Percentiles rank a stretch among this genome's conserved stretches.
Evolutionary conservation across 2,797 vertebrate species (phyloP).

Genomic region (Lophius americanus): DNA sequence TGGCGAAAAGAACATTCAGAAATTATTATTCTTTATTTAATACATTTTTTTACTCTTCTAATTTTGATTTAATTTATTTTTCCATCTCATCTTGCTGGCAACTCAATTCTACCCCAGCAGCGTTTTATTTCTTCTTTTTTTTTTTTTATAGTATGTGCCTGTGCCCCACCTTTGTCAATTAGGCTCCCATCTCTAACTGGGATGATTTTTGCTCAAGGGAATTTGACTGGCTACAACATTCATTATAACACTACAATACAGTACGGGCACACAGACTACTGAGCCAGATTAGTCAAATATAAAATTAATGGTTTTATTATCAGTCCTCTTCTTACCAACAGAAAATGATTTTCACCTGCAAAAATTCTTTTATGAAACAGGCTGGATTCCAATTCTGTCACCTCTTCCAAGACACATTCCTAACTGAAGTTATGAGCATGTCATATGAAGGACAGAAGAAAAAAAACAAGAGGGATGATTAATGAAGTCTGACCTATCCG

Average conservation of each 20-base stretch:
- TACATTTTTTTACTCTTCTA: too few relatives aligned
- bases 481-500: too few relatives aligned
- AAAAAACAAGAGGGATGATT: slow-evolving; percentile 17
- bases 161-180: slow-evolving; percentile 58
- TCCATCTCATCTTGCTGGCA: background rate
- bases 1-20: too few relatives aligned
- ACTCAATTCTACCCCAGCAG: slow-evolving; percentile 15
- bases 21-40: too few relatives aligned
- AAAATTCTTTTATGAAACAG: background rate
- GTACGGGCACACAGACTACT: slow-evolving; percentile 30
- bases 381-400: slow-evolving; percentile 4
- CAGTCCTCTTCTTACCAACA: slow-evolving; percentile 8
- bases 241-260: slow-evolving; percentile 40
- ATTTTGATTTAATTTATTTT: too few relatives aligned
- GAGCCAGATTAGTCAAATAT: slow-evolving; percentile 37
- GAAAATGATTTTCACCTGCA: slow-evolving; percentile 36
- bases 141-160: slow-evolving; percentile 15
- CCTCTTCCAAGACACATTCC: slow-evolving; percentile 29
- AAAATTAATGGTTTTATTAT: slow-evolving; percentile 25
- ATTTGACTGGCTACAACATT: slow-evolving; percentile 52
- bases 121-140: slow-evolving; percentile 12
- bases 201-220: slow-evolving; percentile 41
- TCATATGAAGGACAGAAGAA: slow-evolving; percentile 17
- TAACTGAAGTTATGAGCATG: slow-evolving; percentile 28
- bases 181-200: slow-evolving; percentile 40